Evolutionary conservation across 2,113 vertebrate species (phyloP), one percentile per base, ranked within the genome.

Genomic region (Pseudorasbora parva): DNA sequence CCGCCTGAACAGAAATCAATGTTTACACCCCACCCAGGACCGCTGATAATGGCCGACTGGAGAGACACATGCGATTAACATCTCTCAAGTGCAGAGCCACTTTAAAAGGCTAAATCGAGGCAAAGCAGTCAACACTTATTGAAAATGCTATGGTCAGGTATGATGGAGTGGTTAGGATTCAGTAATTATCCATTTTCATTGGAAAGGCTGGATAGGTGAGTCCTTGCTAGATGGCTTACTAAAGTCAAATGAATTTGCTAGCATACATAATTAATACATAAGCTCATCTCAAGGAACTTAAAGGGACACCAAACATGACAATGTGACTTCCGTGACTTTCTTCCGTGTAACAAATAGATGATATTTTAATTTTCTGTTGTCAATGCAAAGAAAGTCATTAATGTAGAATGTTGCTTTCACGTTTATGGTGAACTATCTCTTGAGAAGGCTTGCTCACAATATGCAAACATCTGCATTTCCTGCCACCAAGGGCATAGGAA

Each of bases 41-140:
- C 87, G 90, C 86, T 91, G 92, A 91, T 93, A 90, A 92, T 90
- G 88, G 88, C 87, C 75, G 84, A 91, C 86, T 86, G 85, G 86
- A 88, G 88, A 92, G 84, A 89, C 85, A 86, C 82, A 87, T 87
- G 91, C 88, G 87, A 91, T 88, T 84, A 83, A 84, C 59, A 75
- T 83, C 82, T 85, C 88, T 88, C 87, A 89, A 90, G 84, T 59
- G 77, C 80, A 23, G 51, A 85, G 90, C 89, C 49, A 68, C 83
- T 88, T 86, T 90, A 88, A 91, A 90, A 86, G 19, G 59, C 62
- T 82, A 41, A 83, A 84, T 81, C 43, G 81, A 84, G 82, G 83
- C 78, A 88, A 37, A 41, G 74, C 82, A 84, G 19, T 30, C 84
- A 85, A 80, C 82, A 78, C 86, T 72, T 83, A 88, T 89, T 87